phyloP scores from a whole-genome alignment of 2,113 vertebrate genomes.

The Rissa tridactyla region DNA sequence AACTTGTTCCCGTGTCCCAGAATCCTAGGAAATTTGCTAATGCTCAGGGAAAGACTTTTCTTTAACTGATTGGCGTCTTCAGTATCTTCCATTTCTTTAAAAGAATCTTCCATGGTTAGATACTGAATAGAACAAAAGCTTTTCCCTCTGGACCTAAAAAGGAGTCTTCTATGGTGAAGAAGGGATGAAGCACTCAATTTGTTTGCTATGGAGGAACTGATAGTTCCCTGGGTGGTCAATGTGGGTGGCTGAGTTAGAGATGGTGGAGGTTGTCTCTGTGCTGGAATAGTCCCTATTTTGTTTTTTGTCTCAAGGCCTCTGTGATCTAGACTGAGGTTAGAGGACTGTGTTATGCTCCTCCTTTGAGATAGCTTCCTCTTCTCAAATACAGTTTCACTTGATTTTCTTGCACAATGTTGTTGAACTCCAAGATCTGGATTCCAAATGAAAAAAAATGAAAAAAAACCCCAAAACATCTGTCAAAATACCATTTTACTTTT shows the following conservation, averaged over 20 bases:
- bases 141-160: not conserved
- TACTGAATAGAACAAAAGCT: constrained; percentile 18
- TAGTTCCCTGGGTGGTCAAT: not conserved
- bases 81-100: not conserved
- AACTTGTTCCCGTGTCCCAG: not conserved
- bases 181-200: not conserved
- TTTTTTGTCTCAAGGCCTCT: not conserved
- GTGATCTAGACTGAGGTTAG: not conserved
- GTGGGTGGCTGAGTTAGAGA: not conserved
- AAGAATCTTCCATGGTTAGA: not conserved
- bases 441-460: not conserved
- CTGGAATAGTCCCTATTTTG: not conserved
- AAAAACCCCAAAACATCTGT: not conserved
- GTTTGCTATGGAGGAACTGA: not conserved
- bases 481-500: not conserved
- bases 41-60: not conserved
- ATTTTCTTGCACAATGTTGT: not conserved
- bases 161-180: not conserved
- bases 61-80: not conserved
- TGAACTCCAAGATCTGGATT: not conserved
- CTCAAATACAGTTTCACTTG: not conserved
- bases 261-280: not conserved
- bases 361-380: constrained; percentile 11
- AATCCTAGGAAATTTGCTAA: not conserved
- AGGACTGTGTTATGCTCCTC: not conserved